phyloP scores from a whole-genome alignment of 1,140 invertebrate species.

The Brachionus sp. region DNA sequence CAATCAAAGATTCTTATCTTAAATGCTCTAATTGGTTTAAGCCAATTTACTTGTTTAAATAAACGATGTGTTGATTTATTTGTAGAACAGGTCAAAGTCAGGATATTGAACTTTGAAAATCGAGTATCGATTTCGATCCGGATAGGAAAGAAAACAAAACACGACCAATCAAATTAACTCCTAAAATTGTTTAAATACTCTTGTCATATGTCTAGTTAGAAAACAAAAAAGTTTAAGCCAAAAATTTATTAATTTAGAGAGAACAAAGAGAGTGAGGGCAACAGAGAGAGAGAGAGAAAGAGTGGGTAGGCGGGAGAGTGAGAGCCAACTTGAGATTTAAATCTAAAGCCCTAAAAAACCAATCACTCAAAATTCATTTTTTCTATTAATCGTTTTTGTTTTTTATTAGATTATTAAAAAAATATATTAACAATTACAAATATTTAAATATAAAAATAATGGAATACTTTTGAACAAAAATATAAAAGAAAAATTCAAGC shows the following conservation, averaged over 20 bases:
- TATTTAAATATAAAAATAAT: conserved; percentile 19
- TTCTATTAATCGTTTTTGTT: background rate
- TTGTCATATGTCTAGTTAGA: background rate
- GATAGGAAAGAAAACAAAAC: background rate
- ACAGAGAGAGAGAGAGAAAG: background rate
- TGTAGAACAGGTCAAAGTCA: background rate
- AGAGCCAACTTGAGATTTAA: background rate
- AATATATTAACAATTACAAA: conserved; percentile 4
- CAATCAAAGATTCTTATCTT: background rate
- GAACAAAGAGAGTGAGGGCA: background rate
- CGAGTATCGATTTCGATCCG: background rate
- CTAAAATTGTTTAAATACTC: background rate
- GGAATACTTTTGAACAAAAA: conserved; percentile 19
- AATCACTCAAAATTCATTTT: background rate
- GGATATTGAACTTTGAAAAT: background rate
- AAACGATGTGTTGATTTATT: conserved; percentile 3
- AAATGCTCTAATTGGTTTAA: background rate
- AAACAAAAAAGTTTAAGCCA: background rate
- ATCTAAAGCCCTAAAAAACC: background rate
- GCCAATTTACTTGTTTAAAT: background rate
- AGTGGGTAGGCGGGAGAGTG: background rate
- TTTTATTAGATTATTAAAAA: conserved; percentile 34
- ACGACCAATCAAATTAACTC: background rate
- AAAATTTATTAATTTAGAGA: background rate
- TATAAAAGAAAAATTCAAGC: background rate